Percentiles rank a stretch among this genome's conserved stretches.
Conservation (phyloP, 2,113 vertebrate species). For the Eurystomus gularis region DNA sequence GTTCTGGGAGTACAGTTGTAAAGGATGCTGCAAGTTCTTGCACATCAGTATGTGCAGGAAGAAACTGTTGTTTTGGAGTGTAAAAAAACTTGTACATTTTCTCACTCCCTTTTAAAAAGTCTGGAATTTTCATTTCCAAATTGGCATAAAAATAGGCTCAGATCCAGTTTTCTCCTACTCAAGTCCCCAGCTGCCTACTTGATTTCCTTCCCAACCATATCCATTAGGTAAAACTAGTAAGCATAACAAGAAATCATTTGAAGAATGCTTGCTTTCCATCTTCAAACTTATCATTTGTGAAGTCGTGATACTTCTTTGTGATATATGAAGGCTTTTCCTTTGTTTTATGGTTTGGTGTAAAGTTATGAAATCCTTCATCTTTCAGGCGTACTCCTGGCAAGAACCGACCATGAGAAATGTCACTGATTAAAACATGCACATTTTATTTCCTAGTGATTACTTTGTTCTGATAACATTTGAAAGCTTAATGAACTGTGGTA, state of each 20-base stretch:
- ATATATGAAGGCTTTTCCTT: neutral
- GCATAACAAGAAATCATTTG: neutral
- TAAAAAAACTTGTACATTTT: neutral
- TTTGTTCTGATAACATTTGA: neutral
- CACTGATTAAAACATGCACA: neutral
- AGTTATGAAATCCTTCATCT: neutral
- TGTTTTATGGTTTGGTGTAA: neutral
- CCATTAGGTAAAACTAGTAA: neutral
- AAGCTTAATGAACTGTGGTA: neutral
- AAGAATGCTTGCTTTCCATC: neutral
- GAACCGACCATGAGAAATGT: neutral
- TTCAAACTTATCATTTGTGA: neutral
- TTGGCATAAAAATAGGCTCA: neutral
- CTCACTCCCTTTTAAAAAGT: neutral
- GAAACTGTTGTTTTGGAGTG: neutral
- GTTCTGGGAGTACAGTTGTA: neutral
- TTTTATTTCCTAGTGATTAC: neutral
- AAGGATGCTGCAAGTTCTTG: neutral
- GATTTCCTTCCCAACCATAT: neutral
- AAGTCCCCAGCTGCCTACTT: neutral
- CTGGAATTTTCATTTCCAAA: neutral
- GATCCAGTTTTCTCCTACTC: neutral
- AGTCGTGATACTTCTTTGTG: neutral
- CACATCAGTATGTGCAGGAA: neutral
- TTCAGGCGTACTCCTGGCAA: neutral